Base-by-base conservation (phyloP, 1,140 invertebrate genomes). In the Medauroidea extradentata region DNA sequence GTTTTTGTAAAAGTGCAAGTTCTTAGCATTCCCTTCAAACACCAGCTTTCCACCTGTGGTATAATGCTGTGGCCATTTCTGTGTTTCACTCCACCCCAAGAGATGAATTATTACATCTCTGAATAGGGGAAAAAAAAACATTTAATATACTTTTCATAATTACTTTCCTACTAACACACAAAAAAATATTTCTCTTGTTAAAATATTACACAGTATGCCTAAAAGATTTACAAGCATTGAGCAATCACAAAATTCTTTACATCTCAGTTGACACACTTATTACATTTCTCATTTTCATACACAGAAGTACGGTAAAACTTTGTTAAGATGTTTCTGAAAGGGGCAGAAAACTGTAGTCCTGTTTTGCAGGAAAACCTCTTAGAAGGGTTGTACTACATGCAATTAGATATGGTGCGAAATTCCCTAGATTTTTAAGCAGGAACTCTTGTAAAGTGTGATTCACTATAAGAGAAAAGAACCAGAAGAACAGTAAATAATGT, bases 61-160 rank as follows among this genome's bases (percentile, higher is more conserved):
- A 38, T 83, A 81, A 29, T 84, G 77, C 1, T 79, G 71, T 0
- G 82, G 81, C 63, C 75, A 80, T 19, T 75, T 71, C 63, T 75
- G 76, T 1, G 74, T 65, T 4, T 83, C 80, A 43, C 80, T 79
- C 59, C 75, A 85, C 14, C 80, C 81, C 39, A 85, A 75, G 2
- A 85, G 69, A 25, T 78, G 79, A 18, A 82, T 74, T 57, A 81
- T 78, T 0, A 84, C 76, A 59, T 86, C 84, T 5, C 76, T 81
- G 48, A 24, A 11, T 11, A n/a, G n/a, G n/a, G n/a, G n/a, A n/a
- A n/a, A n/a, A n/a, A n/a, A n/a, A n/a, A n/a, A n/a, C n/a, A n/a
- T n/a, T n/a, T n/a, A n/a, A n/a, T n/a, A n/a, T n/a, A n/a, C n/a
- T n/a, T n/a, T n/a, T n/a, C n/a, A n/a, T n/a, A n/a, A n/a, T n/a